phyloP scores from a whole-genome alignment of 2,113 vertebrate species.

The Thunnus thynnus region DNA sequence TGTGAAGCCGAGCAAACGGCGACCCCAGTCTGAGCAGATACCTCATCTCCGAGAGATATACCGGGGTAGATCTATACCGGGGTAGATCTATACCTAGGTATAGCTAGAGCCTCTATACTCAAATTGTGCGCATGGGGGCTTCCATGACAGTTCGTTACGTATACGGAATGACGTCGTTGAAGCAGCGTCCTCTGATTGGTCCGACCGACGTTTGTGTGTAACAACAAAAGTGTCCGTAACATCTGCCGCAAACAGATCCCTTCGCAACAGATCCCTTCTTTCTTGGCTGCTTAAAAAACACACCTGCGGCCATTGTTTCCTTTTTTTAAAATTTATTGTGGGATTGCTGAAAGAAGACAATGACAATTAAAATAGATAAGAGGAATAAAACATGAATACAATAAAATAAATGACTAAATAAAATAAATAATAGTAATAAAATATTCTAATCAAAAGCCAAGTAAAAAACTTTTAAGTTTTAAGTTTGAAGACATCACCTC shows the following conservation, averaged over 20 bases:
- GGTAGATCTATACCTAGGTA: neutral
- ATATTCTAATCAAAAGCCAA: too few relatives aligned
- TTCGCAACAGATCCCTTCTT: neutral
- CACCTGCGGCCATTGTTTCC: too few relatives aligned
- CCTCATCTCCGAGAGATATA: conserved; percentile 57
- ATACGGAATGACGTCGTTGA: conserved; percentile 40
- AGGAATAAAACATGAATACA: too few relatives aligned
- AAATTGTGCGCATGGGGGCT: conserved; percentile 29
- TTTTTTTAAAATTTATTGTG: too few relatives aligned
- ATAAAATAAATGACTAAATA: too few relatives aligned
- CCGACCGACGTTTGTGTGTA: neutral
- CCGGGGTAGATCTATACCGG: neutral
- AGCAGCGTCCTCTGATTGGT: conserved; percentile 71
- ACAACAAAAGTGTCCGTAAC: conserved; percentile 18
- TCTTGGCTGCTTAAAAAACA: too few relatives aligned
- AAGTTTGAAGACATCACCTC: too few relatives aligned
- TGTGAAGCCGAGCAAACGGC: conserved; percentile 49
- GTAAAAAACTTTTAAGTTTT: too few relatives aligned
- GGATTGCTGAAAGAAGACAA: too few relatives aligned
- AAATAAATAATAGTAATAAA: too few relatives aligned
- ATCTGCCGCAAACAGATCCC: neutral
- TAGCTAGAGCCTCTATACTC: neutral
- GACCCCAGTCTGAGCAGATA: conserved; percentile 55
- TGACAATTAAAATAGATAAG: too few relatives aligned
- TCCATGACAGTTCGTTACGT: conserved; percentile 73